Conservation (phyloP, 2,797 vertebrate species). For the Okamejei kenojei region DNA sequence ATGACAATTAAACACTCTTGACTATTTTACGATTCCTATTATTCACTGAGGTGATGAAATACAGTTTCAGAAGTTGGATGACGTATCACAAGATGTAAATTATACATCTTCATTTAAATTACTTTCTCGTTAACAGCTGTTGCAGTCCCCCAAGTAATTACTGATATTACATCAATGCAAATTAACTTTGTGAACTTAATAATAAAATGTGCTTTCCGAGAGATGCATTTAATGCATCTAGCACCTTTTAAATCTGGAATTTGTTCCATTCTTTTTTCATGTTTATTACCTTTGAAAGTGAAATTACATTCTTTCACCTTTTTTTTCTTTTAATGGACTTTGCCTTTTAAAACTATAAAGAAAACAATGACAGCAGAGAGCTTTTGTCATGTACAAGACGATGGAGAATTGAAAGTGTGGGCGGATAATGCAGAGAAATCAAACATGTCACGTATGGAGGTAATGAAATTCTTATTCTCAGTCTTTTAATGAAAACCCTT, state of each 20-base stretch:
- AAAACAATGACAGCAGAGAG: background rate
- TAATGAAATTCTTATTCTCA: slow-evolving; percentile 26
- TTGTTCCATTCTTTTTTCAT: background rate
- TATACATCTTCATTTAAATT: slow-evolving; percentile 8
- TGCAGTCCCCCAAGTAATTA: background rate
- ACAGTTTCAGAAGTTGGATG: background rate
- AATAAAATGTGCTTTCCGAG: background rate
- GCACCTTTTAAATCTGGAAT: background rate
- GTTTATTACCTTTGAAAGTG: background rate
- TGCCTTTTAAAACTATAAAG: background rate
- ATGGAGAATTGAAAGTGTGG: background rate
- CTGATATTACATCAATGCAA: background rate
- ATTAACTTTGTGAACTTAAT: background rate
- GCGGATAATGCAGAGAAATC: slow-evolving; percentile 6
- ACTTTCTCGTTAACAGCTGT: slow-evolving; percentile 15
- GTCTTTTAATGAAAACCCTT: slow-evolving; percentile 10
- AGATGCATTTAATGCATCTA: background rate
- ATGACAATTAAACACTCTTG: too few relatives aligned
- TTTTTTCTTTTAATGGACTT: background rate
- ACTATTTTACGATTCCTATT: background rate
- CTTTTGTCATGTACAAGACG: background rate
- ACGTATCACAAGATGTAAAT: background rate
- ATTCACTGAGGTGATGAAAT: background rate
- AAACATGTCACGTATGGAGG: background rate
- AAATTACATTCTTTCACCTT: background rate